Evolutionary conservation across 1,140 invertebrate genomes (phyloP).

Genomic region (Rhopalosiphum padi): DNA sequence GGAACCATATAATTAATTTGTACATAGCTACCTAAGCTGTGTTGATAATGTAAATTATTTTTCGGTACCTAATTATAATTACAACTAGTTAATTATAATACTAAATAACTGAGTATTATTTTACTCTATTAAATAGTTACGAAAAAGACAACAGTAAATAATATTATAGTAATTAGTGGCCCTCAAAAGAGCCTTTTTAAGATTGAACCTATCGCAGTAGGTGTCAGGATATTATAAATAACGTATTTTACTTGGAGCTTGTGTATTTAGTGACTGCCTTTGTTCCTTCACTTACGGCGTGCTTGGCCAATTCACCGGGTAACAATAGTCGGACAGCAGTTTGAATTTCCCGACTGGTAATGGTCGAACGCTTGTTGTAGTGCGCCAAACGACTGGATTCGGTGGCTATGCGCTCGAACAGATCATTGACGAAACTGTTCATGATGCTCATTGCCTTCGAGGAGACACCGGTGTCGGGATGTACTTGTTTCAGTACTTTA

Average conservation of each 20-base stretch:
- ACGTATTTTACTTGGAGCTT: conserved; percentile 63
- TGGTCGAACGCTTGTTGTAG: conserved; percentile 68
- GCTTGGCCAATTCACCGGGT: conserved; percentile 69
- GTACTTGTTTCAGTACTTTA: conserved; percentile 65
- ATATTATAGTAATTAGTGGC: no score
- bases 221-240: no score
- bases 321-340: conserved; percentile 71
- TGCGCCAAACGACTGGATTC: conserved; percentile 67
- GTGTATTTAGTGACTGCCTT: conserved; percentile 59
- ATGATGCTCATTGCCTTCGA: conserved; percentile 71
- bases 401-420: conserved; percentile 61
- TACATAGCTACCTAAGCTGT: no score
- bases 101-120: no score
- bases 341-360: conserved; percentile 71
- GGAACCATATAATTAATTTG: not conserved
- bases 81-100: no score
- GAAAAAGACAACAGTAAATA: no score
- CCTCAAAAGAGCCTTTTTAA: no score
- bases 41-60: no score
- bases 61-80: no score
- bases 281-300: conserved; percentile 58
- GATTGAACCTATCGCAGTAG: no score
- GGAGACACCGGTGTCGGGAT: conserved; percentile 74
- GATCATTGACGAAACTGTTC: conserved; percentile 71
- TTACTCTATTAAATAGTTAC: no score